Evolutionary conservation across 1,140 invertebrate species (phyloP).

Genomic region (Drosophila bipectinata): DNA sequence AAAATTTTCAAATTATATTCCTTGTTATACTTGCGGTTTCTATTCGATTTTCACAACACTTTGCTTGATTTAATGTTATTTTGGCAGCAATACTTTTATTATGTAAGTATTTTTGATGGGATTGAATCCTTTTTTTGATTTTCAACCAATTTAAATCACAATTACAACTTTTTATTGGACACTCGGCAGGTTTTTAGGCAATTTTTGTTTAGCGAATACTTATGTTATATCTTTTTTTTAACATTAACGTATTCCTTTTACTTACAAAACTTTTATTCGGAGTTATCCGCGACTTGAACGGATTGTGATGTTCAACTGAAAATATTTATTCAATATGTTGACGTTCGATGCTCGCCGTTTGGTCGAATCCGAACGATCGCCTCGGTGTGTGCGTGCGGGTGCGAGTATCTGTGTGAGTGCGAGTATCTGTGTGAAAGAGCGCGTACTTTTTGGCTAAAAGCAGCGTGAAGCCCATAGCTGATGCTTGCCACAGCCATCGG

Average conservation of each 20-base stretch:
- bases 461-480: constrained; percentile 17
- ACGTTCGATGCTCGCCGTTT: constrained; percentile 79
- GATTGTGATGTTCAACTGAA: constrained; percentile 84
- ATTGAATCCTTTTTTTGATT: constrained; percentile 7
- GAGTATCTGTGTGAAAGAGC: constrained; percentile 35
- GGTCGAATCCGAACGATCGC: constrained; percentile 64
- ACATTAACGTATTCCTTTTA: constrained; percentile 56
- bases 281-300: constrained; percentile 84
- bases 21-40: constrained; percentile 50
- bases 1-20: constrained; percentile 31
- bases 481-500: constrained; percentile 2
- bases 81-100: constrained; percentile 19
- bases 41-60: constrained; percentile 47
- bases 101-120: constrained; percentile 31
- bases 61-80: constrained; percentile 19
- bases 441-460: constrained; percentile 60
- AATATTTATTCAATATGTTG: constrained; percentile 84
- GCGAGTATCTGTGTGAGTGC: constrained; percentile 49
- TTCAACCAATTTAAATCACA: constrained; percentile 11
- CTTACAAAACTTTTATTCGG: constrained; percentile 84
- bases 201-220: not conserved
- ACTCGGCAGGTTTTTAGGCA: constrained; percentile 15
- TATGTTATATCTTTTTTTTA: constrained; percentile 17
- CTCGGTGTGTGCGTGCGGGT: constrained; percentile 49
- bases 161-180: constrained; percentile 7